Conservation (phyloP, 2,888 invertebrate genomes). For the Erannis defoliaria region DNA sequence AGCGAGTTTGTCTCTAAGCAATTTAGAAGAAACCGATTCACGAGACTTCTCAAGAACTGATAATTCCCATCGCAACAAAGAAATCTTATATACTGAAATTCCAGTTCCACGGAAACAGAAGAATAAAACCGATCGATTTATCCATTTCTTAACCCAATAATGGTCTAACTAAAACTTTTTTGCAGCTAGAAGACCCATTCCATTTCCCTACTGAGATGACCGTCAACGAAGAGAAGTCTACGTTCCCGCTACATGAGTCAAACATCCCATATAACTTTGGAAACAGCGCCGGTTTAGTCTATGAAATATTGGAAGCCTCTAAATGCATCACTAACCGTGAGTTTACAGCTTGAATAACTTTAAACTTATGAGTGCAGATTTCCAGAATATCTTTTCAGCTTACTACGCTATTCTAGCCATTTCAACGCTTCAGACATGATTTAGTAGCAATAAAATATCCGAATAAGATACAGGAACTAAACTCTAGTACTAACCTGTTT, state of each 20-base stretch:
- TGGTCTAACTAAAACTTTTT: slow-evolving; percentile 12
- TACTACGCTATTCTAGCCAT: no score
- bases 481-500: background rate
- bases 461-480: background rate
- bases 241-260: slow-evolving; percentile 87
- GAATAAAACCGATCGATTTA: no score
- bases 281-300: slow-evolving; percentile 91
- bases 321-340: slow-evolving; percentile 87
- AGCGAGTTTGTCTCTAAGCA: no score
- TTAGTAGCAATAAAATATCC: background rate
- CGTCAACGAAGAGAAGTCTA: slow-evolving; percentile 82
- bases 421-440: background rate
- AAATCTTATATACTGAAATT: no score
- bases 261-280: slow-evolving; percentile 84
- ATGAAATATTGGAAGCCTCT: slow-evolving; percentile 91
- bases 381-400: no score
- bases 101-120: no score
- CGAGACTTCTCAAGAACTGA: no score
- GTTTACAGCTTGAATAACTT: background rate
- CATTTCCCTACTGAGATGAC: slow-evolving; percentile 89
- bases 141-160: no score
- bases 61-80: no score
- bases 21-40: no score
- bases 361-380: background rate
- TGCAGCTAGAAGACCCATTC: slow-evolving; percentile 83